phyloP scores from a whole-genome alignment of 2,113 vertebrate species.

The Nibea coibor region DNA sequence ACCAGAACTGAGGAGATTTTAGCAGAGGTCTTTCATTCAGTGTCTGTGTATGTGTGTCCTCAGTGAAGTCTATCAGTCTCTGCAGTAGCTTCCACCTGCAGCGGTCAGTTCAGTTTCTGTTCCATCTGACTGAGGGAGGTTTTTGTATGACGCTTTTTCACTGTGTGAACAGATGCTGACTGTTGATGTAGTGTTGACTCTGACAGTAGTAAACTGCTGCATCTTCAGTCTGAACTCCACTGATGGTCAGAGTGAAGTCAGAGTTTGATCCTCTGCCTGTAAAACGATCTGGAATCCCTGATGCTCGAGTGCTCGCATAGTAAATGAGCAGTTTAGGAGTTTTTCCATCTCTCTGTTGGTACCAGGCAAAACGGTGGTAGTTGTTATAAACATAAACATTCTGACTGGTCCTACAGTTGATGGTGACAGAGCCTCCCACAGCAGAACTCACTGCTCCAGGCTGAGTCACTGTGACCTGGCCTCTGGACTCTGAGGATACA shows the following conservation, averaged over 20 bases:
- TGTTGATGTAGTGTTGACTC: accelerated
- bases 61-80: neutral
- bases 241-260: conserved; percentile 54
- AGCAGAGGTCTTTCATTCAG: too few species aligned
- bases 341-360: neutral
- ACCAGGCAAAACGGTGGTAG: too few species aligned
- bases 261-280: conserved; percentile 32
- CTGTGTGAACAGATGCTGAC: conserved; percentile 15
- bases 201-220: conserved; percentile 39
- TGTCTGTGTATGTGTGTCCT: too few species aligned
- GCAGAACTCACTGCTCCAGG: too few species aligned
- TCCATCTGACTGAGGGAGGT: conserved; percentile 40
- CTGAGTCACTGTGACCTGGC: too few species aligned
- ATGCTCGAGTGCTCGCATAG: accelerated
- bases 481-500: too few species aligned
- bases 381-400: too few species aligned
- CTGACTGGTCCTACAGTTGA: too few species aligned
- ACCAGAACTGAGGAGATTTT: too few species aligned
- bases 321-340: conserved; percentile 20
- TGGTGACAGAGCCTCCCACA: too few species aligned
- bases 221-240: conserved; percentile 45
- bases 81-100: conserved; percentile 13
- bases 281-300: conserved; percentile 29
- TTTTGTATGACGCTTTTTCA: conserved; percentile 54
- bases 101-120: conserved; percentile 33